These are phyloP conservation scores for Dione vanillae DNA, from an alignment of 2,888 invertebrate genomes.

Conservation along the genomic window DNA sequence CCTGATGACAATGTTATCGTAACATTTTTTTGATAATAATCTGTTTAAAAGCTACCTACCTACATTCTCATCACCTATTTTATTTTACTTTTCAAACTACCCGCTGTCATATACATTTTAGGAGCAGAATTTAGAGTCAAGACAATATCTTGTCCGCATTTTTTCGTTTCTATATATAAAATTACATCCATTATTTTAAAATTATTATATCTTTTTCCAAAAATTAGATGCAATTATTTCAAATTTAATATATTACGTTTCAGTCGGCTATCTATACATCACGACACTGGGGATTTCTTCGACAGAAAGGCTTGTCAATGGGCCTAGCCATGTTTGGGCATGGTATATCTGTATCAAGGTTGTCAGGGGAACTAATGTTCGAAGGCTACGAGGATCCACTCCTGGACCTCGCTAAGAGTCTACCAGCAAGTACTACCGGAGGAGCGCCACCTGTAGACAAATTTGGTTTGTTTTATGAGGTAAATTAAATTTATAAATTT, in stretches of 20 bases:
- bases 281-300: conserved; percentile 83
- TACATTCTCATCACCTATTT: too few species aligned
- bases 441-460: conserved; percentile 87
- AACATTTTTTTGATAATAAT: too few species aligned
- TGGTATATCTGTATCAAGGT: conserved; percentile 84
- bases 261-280: conserved; percentile 86
- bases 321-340: conserved; percentile 84
- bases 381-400: conserved; percentile 91
- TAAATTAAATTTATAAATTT: conserved; percentile 48
- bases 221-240: not conserved
- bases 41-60: too few species aligned
- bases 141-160: too few species aligned
- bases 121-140: too few species aligned
- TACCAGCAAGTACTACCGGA: conserved; percentile 83
- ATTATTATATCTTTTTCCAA: too few species aligned
- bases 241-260: conserved; percentile 51
- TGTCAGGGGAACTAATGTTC: conserved; percentile 89
- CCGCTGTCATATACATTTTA: too few species aligned
- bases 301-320: conserved; percentile 85
- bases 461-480: conserved; percentile 93
- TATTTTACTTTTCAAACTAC: too few species aligned
- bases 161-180: too few species aligned
- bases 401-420: conserved; percentile 86
- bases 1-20: too few species aligned
- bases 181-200: too few species aligned